phyloP scores from a whole-genome alignment of 2,797 vertebrate genomes.

The Mionectes olivaceus region DNA sequence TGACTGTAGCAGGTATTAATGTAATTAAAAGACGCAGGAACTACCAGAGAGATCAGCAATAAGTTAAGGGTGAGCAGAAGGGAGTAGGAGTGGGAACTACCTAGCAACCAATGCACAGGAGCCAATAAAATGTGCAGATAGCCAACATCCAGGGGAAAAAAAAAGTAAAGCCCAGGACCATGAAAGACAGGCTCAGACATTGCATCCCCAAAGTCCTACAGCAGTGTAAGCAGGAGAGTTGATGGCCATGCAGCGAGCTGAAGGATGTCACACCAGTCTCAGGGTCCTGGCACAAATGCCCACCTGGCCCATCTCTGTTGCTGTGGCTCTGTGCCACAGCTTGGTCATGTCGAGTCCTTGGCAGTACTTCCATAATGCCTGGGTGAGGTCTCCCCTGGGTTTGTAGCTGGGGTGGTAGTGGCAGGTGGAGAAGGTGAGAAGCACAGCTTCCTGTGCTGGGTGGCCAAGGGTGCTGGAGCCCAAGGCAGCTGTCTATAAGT shows the following conservation, averaged over 20 bases:
- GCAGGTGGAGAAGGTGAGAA: not conserved
- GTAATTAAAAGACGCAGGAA: slow-evolving; percentile 56
- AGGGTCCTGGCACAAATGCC: not conserved
- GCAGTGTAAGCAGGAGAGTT: not conserved
- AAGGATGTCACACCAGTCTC: not conserved
- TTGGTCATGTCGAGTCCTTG: rapidly evolving
- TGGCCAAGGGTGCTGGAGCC: not conserved
- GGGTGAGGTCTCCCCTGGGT: not conserved
- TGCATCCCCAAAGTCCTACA: not conserved
- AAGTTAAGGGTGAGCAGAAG: slow-evolving; percentile 20
- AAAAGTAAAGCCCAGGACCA: slow-evolving; percentile 7
- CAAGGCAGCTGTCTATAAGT: not conserved
- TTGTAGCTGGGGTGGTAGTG: not conserved
- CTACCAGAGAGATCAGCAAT: slow-evolving; percentile 34
- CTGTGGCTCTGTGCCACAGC: not conserved
- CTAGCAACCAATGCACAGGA: slow-evolving; percentile 66
- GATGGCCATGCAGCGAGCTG: not conserved
- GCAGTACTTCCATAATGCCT: rapidly evolving
- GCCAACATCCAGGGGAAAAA: not conserved
- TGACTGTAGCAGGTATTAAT: slow-evolving; percentile 43
- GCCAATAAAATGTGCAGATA: slow-evolving; percentile 46
- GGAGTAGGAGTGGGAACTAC: slow-evolving; percentile 63
- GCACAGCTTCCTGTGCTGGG: rapidly evolving
- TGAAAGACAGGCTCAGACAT: not conserved
- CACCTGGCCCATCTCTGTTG: not conserved